These are phyloP conservation scores for Platynereis dumerilii DNA, from an alignment of 2,888 invertebrate species.

Conservation along the genomic window DNA sequence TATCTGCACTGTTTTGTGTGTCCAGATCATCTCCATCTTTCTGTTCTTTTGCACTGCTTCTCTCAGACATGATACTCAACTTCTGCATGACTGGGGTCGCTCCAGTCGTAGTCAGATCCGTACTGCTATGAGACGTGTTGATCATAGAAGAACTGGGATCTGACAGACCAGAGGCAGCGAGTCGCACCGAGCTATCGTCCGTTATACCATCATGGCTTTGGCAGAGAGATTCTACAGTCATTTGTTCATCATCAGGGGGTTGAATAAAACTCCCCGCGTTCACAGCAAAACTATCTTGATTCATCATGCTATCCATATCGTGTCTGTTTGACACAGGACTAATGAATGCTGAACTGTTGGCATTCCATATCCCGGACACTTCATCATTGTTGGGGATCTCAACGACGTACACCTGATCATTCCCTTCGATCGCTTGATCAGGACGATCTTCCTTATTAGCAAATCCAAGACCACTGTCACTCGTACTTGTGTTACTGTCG, in stretches of 20 bases:
- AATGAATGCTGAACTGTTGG: slow-evolving; percentile 17
- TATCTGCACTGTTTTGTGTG: slow-evolving; percentile 52
- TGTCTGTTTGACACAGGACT: slow-evolving; percentile 14
- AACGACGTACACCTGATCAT: slow-evolving; percentile 51
- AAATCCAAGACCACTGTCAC: slow-evolving; percentile 94
- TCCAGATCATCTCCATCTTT: slow-evolving; percentile 29
- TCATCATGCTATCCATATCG: neutral
- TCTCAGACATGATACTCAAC: slow-evolving; percentile 74
- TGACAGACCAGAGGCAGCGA: neutral
- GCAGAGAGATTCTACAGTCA: no score
- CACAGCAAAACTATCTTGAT: slow-evolving; percentile 3
- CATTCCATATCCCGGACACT: slow-evolving; percentile 9
- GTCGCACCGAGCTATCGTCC: neutral
- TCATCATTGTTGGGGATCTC: slow-evolving; percentile 41
- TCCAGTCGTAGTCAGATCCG: slow-evolving; percentile 5
- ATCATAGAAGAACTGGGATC: slow-evolving; percentile 12
- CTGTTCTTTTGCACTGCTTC: slow-evolving; percentile 39
- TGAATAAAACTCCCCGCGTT: slow-evolving; percentile 9
- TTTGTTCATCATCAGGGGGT: neutral
- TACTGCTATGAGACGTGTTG: slow-evolving; percentile 20
- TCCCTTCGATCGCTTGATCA: neutral
- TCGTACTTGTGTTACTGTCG: slow-evolving; percentile 84
- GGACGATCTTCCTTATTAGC: slow-evolving; percentile 19
- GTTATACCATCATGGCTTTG: neutral
- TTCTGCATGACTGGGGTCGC: slow-evolving; percentile 65